Evolutionary conservation across 2,797 vertebrate species (phyloP).

Genomic region (Acestrorhynchus altus): DNA sequence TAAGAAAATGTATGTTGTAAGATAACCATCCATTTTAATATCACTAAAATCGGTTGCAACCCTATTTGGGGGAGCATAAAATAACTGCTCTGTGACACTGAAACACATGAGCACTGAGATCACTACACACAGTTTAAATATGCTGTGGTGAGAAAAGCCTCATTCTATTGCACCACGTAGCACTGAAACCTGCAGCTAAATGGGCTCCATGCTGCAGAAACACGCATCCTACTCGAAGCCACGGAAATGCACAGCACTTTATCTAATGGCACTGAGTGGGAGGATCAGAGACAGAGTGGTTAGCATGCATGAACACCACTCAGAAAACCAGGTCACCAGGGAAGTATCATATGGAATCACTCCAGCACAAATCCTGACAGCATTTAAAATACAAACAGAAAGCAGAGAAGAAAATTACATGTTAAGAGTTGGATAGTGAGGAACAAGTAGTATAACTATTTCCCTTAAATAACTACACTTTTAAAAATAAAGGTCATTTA

Average conservation of each 20-base stretch:
- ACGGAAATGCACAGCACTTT: constrained; percentile 51
- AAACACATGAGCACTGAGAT: constrained; percentile 1
- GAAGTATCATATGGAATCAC: constrained; percentile 52
- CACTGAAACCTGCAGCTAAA: background rate
- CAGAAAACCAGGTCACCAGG: constrained; percentile 58
- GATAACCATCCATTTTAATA: too few relatives aligned
- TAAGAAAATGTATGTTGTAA: too few relatives aligned
- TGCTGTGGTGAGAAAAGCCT: background rate
- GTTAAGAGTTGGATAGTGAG: background rate
- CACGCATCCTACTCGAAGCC: constrained; percentile 31
- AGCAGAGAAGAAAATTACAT: constrained; percentile 3
- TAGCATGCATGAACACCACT: constrained; percentile 50
- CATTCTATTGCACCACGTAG: background rate
- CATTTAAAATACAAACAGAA: background rate
- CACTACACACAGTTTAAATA: background rate
- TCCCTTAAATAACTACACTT: too few relatives aligned
- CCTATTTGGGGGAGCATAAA: constrained; percentile 3
- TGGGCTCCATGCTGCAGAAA: background rate
- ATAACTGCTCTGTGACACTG: background rate
- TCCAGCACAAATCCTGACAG: constrained; percentile 32
- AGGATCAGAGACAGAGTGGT: constrained; percentile 55
- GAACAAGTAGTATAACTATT: too few relatives aligned
- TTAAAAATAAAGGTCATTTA: too few relatives aligned
- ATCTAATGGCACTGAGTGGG: constrained; percentile 58
- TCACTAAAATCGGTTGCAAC: too few relatives aligned